These are phyloP conservation scores for Hyppa rectilinea DNA, from an alignment of 2,888 invertebrate genomes.

Conservation along the genomic window DNA sequence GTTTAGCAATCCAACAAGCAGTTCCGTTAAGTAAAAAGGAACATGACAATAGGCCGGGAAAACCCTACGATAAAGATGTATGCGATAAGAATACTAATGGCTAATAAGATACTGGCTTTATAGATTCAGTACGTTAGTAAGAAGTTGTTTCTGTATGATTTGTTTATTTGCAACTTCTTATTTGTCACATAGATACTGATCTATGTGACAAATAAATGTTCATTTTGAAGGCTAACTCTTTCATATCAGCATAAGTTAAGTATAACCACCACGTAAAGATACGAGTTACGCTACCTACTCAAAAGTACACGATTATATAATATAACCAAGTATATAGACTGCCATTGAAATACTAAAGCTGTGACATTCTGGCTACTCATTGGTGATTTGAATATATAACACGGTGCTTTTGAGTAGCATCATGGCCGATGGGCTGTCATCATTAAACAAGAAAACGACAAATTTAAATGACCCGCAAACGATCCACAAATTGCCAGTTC, in stretches of 20 bases:
- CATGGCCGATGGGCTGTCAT: neutral
- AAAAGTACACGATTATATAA: no score
- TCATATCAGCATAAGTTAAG: neutral
- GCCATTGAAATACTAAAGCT: neutral
- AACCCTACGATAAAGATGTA: slow-evolving; percentile 31
- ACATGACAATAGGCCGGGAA: slow-evolving; percentile 46
- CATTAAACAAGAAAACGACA: slow-evolving; percentile 17
- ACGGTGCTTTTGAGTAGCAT: neutral
- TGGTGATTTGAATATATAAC: neutral
- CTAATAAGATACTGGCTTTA: slow-evolving; percentile 22
- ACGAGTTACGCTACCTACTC: no score
- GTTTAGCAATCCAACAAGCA: slow-evolving; percentile 13
- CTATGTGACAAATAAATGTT: no score
- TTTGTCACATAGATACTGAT: neutral
- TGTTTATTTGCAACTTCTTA: no score
- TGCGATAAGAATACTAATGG: slow-evolving; percentile 45
- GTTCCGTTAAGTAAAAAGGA: slow-evolving; percentile 44
- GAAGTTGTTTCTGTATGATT: no score
- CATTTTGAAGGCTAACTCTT: neutral
- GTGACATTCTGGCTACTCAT: neutral
- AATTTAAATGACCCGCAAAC: slow-evolving; percentile 46
- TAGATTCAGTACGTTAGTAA: slow-evolving; percentile 3
- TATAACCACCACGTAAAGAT: no score
- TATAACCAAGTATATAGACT: neutral
- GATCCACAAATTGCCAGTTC: slow-evolving; percentile 25